Evolutionary conservation across 2,113 vertebrate species (phyloP).

Genomic region (Turdus rufiventris): DNA sequence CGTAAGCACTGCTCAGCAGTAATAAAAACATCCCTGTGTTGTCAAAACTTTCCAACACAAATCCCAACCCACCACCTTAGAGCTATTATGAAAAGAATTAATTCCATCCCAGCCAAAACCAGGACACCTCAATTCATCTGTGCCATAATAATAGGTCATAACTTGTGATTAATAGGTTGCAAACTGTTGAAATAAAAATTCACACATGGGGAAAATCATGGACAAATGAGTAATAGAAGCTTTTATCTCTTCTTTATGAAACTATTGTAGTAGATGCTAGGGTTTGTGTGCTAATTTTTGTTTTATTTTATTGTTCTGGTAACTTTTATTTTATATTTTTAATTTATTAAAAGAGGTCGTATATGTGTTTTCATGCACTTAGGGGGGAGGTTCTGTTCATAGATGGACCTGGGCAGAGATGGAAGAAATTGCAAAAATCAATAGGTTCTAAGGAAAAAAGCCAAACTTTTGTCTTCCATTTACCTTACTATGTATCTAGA

Average conservation of each 20-base stretch:
- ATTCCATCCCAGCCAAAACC: not conserved
- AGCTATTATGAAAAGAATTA: not conserved
- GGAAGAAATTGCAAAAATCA: not conserved
- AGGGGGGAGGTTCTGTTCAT: not conserved
- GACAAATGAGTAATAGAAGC: not conserved
- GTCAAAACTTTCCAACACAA: not conserved
- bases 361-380: not conserved
- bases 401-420: not conserved
- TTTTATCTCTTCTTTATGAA: not conserved
- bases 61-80: not conserved
- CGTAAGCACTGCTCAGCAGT: not conserved
- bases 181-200: not conserved
- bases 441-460: not conserved
- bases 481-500: not conserved
- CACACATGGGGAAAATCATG: not conserved
- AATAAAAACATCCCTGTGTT: not conserved
- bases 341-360: not conserved
- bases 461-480: not conserved
- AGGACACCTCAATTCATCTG: not conserved
- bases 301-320: not conserved
- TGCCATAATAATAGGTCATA: not conserved
- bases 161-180: not conserved
- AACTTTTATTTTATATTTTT: not conserved
- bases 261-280: not conserved
- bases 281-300: not conserved